These are phyloP conservation scores for Drosophila ohnishii DNA, from an alignment of 1,140 invertebrate species.

Conservation along the genomic window DNA sequence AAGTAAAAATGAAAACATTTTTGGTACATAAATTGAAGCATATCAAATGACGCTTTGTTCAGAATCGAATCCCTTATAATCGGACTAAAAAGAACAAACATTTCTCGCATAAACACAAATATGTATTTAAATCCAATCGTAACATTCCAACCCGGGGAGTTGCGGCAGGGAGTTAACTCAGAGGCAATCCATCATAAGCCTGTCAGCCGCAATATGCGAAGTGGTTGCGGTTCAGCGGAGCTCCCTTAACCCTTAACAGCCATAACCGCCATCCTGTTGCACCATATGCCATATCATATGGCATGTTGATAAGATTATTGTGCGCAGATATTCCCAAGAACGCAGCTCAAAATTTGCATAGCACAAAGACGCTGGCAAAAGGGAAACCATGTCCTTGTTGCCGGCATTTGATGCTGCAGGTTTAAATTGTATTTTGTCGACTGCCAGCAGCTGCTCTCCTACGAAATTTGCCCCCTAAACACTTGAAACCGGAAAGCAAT, in stretches of 20 bases:
- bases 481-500: slow-evolving; percentile 69
- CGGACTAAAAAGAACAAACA: slow-evolving; percentile 5
- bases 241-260: slow-evolving; percentile 21
- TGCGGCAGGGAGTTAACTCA: not conserved
- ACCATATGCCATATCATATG: slow-evolving; percentile 37
- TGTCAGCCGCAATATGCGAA: slow-evolving; percentile 45
- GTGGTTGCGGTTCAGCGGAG: slow-evolving; percentile 27
- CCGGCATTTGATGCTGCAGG: slow-evolving; percentile 32
- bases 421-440: slow-evolving; percentile 67
- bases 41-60: slow-evolving; percentile 16
- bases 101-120: slow-evolving; percentile 37
- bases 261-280: slow-evolving; percentile 33
- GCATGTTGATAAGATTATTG: slow-evolving; percentile 55
- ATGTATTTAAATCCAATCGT: slow-evolving; percentile 31
- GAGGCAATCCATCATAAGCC: slow-evolving; percentile 42
- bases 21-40: slow-evolving; percentile 11
- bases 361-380: slow-evolving; percentile 10
- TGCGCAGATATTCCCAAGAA: slow-evolving; percentile 36
- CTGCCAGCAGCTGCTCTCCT: slow-evolving; percentile 57
- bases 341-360: slow-evolving; percentile 46
- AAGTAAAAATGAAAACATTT: not conserved
- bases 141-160: slow-evolving; percentile 9
- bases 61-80: slow-evolving; percentile 18
- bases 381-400: slow-evolving; percentile 10
- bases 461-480: slow-evolving; percentile 58